Conservation (phyloP, 2,113 vertebrate genomes). For the Toxotes chatareus region DNA sequence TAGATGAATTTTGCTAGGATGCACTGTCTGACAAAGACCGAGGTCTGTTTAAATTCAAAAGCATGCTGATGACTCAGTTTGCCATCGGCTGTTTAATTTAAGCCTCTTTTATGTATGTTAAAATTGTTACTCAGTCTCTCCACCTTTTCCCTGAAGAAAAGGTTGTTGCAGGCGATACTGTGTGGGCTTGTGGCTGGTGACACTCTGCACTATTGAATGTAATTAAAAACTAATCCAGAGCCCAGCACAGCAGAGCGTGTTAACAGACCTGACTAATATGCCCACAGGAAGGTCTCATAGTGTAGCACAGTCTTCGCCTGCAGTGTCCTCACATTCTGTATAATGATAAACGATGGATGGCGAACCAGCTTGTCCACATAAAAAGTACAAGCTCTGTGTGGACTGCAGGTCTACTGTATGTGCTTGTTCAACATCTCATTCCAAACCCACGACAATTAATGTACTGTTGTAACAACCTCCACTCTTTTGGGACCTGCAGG, state of each 20-base stretch:
- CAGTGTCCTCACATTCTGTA: background rate
- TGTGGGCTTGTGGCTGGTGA: constrained; percentile 27
- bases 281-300: constrained; percentile 36
- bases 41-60: constrained; percentile 18
- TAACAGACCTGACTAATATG: constrained; percentile 58
- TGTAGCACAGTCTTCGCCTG: constrained; percentile 33
- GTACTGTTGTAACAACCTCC: background rate
- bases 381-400: background rate
- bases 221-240: constrained; percentile 68
- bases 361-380: background rate
- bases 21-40: background rate
- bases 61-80: constrained; percentile 2
- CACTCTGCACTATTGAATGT: constrained; percentile 39
- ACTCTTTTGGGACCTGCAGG: background rate
- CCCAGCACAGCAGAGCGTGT: constrained; percentile 52
- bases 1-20: background rate
- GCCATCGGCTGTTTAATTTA: constrained; percentile 21
- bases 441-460: background rate
- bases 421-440: background rate
- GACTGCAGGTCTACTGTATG: background rate
- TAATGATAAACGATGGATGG: background rate
- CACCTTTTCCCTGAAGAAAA: constrained; percentile 9
- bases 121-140: constrained; percentile 25
- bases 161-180: constrained; percentile 30
- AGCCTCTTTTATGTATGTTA: constrained; percentile 40